Conservation (phyloP, 2,888 invertebrate species). For the Formica aserva region DNA sequence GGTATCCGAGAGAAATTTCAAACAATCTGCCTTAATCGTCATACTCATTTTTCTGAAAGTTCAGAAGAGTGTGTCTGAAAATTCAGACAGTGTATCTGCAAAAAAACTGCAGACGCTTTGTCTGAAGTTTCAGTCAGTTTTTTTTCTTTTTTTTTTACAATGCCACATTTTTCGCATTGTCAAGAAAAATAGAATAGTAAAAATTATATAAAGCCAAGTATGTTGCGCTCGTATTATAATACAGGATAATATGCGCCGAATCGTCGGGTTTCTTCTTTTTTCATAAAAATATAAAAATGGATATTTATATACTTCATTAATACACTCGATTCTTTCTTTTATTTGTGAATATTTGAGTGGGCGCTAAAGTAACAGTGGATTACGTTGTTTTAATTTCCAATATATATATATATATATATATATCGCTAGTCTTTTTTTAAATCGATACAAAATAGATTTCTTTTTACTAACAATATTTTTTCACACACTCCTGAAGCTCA, state of each 20-base stretch:
- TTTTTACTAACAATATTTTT: no score
- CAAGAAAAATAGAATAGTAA: neutral
- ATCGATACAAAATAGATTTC: no score
- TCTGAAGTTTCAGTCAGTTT: no score
- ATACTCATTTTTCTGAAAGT: no score
- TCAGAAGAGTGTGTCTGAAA: no score
- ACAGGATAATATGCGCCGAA: neutral
- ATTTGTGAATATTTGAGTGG: neutral
- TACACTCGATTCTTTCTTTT: neutral
- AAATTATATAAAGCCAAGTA: neutral
- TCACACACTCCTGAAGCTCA: no score
- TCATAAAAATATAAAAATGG: neutral
- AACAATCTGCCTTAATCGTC: no score
- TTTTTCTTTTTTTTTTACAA: no score
- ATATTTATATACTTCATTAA: neutral
- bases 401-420: neutral
- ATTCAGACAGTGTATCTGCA: no score
- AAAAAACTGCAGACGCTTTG: no score
- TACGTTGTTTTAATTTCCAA: slow-evolving; percentile 6
- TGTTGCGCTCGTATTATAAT: neutral
- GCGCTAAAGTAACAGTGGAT: neutral
- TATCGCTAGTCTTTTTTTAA: neutral
- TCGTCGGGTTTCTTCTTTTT: neutral
- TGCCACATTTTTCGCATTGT: neutral
- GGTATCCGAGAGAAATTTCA: no score